Conservation (phyloP, 2,888 invertebrate species). For the Salticus scenicus region DNA sequence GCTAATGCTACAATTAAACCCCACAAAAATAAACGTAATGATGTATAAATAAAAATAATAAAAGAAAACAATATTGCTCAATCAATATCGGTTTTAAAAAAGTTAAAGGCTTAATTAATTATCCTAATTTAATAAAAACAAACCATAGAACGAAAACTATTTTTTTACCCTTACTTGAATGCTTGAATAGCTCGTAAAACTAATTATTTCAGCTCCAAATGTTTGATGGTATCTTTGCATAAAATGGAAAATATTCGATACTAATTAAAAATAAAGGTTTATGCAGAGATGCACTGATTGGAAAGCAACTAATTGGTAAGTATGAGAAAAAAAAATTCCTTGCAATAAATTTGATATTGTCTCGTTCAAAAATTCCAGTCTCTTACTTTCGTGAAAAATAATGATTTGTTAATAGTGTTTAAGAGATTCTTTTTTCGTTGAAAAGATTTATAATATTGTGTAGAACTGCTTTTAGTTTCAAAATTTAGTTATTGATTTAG, state of each 20-base stretch:
- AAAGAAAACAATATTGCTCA: no score
- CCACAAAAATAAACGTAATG: no score
- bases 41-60: no score
- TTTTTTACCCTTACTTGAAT: no score
- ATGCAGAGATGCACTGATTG: background rate
- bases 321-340: background rate
- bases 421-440: background rate
- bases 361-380: no score
- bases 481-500: background rate
- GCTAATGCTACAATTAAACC: no score
- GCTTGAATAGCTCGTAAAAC: constrained; percentile 44
- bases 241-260: background rate
- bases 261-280: constrained; percentile 59
- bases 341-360: no score
- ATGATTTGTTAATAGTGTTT: constrained; percentile 26
- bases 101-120: no score
- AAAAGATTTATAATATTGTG: background rate
- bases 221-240: constrained; percentile 29
- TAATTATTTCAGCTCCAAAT: constrained; percentile 60
- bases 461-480: background rate
- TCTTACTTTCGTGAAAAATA: no score
- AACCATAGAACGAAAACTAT: no score
- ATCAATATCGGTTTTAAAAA: no score
- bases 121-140: no score
- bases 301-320: constrained; percentile 34